Evolutionary conservation across 2,888 invertebrate species (phyloP).

Genomic region (Ellobium chinense): DNA sequence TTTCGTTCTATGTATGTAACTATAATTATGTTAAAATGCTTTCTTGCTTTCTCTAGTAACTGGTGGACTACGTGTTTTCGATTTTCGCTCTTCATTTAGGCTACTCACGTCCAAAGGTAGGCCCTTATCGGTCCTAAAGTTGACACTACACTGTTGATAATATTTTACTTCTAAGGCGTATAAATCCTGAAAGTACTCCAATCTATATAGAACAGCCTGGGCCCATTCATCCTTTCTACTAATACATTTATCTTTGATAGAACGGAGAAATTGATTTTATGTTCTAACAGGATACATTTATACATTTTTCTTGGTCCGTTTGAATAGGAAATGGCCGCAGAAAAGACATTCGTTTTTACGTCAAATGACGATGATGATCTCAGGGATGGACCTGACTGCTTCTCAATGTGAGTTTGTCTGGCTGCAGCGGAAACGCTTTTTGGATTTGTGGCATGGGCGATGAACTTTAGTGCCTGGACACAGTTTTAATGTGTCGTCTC

Average conservation of each 20-base stretch:
- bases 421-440: background rate
- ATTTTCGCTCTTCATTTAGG: background rate
- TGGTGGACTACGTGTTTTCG: background rate
- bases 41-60: background rate
- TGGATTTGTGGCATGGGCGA: background rate
- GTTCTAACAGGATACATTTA: background rate
- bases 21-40: background rate
- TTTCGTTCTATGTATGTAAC: background rate
- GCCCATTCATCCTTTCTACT: background rate
- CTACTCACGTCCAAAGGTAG: background rate
- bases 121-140: background rate
- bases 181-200: background rate
- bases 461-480: background rate
- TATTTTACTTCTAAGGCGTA: background rate
- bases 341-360: background rate
- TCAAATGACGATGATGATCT: background rate
- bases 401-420: background rate
- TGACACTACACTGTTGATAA: background rate
- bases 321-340: background rate
- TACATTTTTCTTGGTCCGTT: background rate
- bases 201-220: background rate
- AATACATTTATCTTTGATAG: background rate
- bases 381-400: background rate
- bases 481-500: background rate
- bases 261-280: background rate